phyloP scores from a whole-genome alignment of 2,888 invertebrate genomes.

The Neuroscelio doddi region DNA sequence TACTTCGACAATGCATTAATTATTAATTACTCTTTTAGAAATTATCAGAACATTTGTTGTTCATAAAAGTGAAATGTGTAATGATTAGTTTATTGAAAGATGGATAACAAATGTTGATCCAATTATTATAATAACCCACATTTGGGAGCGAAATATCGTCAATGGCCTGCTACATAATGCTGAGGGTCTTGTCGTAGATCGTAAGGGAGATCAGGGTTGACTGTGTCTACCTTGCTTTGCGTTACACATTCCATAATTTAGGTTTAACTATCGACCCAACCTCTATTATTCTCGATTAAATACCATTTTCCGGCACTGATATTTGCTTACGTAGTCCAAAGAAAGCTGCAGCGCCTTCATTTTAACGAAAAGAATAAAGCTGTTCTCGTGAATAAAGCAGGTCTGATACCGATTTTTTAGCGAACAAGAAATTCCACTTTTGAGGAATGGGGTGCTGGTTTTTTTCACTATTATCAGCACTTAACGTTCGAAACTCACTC shows the following conservation, averaged over 20 bases:
- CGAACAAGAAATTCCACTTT: slow-evolving; percentile 45
- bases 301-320: slow-evolving; percentile 34
- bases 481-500: slow-evolving; percentile 38
- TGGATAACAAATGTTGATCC: too few relatives aligned
- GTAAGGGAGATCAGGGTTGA: slow-evolving; percentile 39
- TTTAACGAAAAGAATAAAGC: slow-evolving; percentile 43
- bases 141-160: too few relatives aligned
- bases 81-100: too few relatives aligned
- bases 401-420: slow-evolving; percentile 31
- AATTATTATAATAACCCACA: too few relatives aligned
- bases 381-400: slow-evolving; percentile 36
- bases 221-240: slow-evolving; percentile 41
- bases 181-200: slow-evolving; percentile 3
- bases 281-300: slow-evolving; percentile 47
- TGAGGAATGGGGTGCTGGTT: slow-evolving; percentile 40
- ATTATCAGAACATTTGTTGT: too few relatives aligned
- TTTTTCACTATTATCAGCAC: slow-evolving; percentile 45
- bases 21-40: too few relatives aligned
- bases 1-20: too few relatives aligned
- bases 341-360: slow-evolving; percentile 38
- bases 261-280: slow-evolving; percentile 50
- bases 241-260: slow-evolving; percentile 53
- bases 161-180: too few relatives aligned
- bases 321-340: slow-evolving; percentile 22
- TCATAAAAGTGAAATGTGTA: too few relatives aligned